Evolutionary conservation across 1,140 invertebrate genomes (phyloP), one percentile per base, ranked within the genome.

Genomic region (Nephila pilipes): DNA sequence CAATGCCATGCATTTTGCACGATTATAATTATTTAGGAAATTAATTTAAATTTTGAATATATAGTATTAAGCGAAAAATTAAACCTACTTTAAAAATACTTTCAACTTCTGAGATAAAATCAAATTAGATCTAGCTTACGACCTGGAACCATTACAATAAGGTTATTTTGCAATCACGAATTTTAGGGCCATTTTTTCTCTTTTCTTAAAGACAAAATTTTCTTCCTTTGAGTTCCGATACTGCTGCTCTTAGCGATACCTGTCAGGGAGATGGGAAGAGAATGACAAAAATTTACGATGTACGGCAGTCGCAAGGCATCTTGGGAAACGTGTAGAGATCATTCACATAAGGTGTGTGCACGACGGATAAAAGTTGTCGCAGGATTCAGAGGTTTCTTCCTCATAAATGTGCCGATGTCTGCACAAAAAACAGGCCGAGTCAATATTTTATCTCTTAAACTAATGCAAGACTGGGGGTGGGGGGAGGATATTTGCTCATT

Each of bases 381-480:
- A 22, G 25, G 22, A 22, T 25, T 32, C 12, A 14, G n/a, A 18
- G 29, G n/a, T 85, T 85, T 57, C 81, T 55, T 54, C 81, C 25
- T 25, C 55, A 20, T 32, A 85, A 85, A 85, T 85, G 55, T 85
- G 83, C 83, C 83, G 83, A 85, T 85, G 55, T 85, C 54, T 57
- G 83, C 83, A 85, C 83, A 85, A 85, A 83, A 29, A 85, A 55
- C 54, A 58, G 46, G 6, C 46, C 12, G 83, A 85, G 83, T 85
- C 83, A 85, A 85, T 85, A 85, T 85, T 85, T 85, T 85, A 85
- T 85, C 83, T 60, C 83, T 60, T 85, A 20, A 85, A 85, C 83
- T 36, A 58, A 85, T 85, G 83, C 83, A 57, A 36, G 18, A 22
- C 8, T 60, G 83, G 58, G 25, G n/a, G n/a, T n/a, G 46, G 46